A percentile compares a stretch with the other conserved stretches of the same genome.
These are phyloP conservation scores for Nudaria mundana DNA, from an alignment of 2,888 invertebrate species.

Conservation along the genomic window DNA sequence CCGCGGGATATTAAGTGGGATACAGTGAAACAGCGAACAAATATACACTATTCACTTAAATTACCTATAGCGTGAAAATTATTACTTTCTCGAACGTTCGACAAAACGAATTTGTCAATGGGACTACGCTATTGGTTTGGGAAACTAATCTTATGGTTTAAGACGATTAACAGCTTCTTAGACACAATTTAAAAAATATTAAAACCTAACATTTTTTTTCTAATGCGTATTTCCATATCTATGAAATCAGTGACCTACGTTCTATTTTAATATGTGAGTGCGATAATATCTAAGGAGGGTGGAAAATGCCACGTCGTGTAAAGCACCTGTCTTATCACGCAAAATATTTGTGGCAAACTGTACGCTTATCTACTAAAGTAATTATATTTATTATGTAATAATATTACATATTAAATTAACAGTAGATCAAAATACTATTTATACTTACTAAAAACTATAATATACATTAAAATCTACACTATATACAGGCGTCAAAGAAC, in stretches of 20 bases:
- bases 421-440: too few species aligned
- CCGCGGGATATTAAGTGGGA: too few species aligned
- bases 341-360: neutral
- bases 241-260: constrained; percentile 39
- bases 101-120: constrained; percentile 29
- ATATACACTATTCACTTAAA: constrained; percentile 32
- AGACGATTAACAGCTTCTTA: neutral
- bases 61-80: constrained; percentile 30
- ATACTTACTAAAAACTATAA: too few species aligned
- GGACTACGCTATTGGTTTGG: constrained; percentile 22
- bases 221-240: constrained; percentile 38
- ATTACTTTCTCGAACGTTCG: constrained; percentile 29
- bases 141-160: constrained; percentile 19
- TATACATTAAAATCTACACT: too few species aligned
- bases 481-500: too few species aligned
- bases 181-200: neutral
- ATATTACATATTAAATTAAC: too few species aligned
- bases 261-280: constrained; percentile 39
- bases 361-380: neutral
- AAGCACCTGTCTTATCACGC: neutral
- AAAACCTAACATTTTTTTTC: too few species aligned
- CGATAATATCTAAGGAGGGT: constrained; percentile 34
- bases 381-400: too few species aligned
- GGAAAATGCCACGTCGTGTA: constrained; percentile 7
- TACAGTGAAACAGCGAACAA: too few species aligned